These are phyloP conservation scores for Heteromurus nitidus DNA, from an alignment of 2,888 invertebrate species.

Conservation along the genomic window DNA sequence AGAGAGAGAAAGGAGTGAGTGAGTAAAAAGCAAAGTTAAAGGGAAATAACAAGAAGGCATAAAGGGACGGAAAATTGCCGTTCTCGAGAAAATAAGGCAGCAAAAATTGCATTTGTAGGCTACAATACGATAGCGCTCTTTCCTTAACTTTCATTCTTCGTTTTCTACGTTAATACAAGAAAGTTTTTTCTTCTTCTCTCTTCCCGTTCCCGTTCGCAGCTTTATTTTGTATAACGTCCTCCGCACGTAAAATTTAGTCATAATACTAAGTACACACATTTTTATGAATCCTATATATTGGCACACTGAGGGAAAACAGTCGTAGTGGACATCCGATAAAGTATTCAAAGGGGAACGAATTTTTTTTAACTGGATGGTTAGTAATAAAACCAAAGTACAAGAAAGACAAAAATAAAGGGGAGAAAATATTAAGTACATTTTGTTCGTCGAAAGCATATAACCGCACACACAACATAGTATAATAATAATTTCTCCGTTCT, in stretches of 20 bases:
- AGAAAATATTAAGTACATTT: too few species aligned
- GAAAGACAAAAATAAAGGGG: background rate
- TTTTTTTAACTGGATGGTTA: too few species aligned
- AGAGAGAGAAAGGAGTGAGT: slow-evolving; percentile 33
- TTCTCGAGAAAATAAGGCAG: slow-evolving; percentile 4
- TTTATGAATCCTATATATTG: too few species aligned
- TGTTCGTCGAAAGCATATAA: too few species aligned
- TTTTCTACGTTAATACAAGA: slow-evolving; percentile 1
- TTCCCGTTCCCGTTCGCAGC: slow-evolving; percentile 4
- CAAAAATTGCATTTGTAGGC: too few species aligned
- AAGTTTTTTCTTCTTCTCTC: too few species aligned
- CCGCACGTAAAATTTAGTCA: background rate
- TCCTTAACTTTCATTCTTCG: background rate
- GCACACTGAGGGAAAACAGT: too few species aligned
- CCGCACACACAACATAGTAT: too few species aligned
- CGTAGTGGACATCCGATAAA: background rate
- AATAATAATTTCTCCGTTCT: too few species aligned
- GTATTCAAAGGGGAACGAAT: background rate
- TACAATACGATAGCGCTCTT: too few species aligned
- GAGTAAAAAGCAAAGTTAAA: too few species aligned
- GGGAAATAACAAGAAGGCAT: slow-evolving; percentile 17
- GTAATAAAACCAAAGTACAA: background rate
- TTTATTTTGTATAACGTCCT: slow-evolving; percentile 11
- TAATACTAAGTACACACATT: background rate
- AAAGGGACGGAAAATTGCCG: background rate